phyloP scores from a whole-genome alignment of 2,113 vertebrate genomes.

The Nycticorax nycticorax region DNA sequence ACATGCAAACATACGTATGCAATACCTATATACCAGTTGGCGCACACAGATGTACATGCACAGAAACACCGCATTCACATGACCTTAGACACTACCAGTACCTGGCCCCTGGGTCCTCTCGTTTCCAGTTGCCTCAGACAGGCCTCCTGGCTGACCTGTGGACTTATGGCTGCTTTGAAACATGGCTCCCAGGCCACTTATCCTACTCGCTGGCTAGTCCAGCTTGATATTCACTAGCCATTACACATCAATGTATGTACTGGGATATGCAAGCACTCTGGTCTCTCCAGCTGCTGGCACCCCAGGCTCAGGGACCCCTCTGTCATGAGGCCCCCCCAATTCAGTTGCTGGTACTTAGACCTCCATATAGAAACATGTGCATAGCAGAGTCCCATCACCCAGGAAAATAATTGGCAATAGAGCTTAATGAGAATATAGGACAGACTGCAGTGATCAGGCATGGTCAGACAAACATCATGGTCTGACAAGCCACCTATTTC shows the following conservation, averaged over 20 bases:
- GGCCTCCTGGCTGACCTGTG: neutral
- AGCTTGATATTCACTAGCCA: neutral
- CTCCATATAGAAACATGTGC: neutral
- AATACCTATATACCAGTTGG: neutral
- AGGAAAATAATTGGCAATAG: neutral
- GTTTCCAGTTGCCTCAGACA: neutral
- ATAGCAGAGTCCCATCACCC: neutral
- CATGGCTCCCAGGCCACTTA: neutral
- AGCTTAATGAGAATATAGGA: neutral
- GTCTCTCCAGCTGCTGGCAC: neutral
- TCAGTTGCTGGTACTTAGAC: neutral
- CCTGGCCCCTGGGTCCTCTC: neutral
- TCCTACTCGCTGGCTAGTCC: neutral
- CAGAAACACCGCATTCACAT: neutral
- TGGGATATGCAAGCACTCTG: neutral
- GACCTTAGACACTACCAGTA: neutral
- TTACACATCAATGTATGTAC: neutral
- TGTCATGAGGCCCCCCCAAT: neutral
- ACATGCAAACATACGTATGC: no score
- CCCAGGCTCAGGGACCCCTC: neutral
- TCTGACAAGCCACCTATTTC: neutral
- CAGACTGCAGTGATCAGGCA: neutral
- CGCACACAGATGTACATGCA: neutral
- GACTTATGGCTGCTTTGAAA: neutral
- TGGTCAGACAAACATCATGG: neutral